Conservation (phyloP, 2,113 vertebrate species). For the Axis porcinus region DNA sequence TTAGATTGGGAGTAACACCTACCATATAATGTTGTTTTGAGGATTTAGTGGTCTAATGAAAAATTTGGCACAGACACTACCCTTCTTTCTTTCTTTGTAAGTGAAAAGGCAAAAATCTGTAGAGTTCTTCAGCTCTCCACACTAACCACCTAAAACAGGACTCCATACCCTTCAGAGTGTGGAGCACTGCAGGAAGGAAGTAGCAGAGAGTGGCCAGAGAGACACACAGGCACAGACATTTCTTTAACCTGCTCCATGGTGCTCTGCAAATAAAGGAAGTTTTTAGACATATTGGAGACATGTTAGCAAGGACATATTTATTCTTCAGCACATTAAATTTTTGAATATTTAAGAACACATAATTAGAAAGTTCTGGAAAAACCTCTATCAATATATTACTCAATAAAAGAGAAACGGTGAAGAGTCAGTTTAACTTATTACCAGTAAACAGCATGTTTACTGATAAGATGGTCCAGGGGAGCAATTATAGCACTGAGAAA, state of each 20-base stretch:
- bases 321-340: not conserved
- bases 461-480: not conserved
- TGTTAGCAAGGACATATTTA: not conserved
- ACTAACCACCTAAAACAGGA: not conserved
- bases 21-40: not conserved
- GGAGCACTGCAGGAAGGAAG: rapidly evolving
- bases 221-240: rapidly evolving
- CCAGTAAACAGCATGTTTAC: not conserved
- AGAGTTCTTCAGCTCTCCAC: not conserved
- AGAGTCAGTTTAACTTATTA: not conserved
- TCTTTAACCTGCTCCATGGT: no score
- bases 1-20: not conserved
- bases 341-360: not conserved
- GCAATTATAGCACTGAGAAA: no score
- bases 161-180: rapidly evolving
- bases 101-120: not conserved
- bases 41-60: not conserved
- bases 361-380: not conserved
- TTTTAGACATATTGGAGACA: not conserved
- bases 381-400: not conserved
- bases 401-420: not conserved
- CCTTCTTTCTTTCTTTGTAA: not conserved
- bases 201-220: not conserved
- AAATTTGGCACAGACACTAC: not conserved
- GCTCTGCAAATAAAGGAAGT: no score